These are phyloP conservation scores for Dendroctonus valens DNA, from an alignment of 1,140 invertebrate genomes.

Conservation along the genomic window DNA sequence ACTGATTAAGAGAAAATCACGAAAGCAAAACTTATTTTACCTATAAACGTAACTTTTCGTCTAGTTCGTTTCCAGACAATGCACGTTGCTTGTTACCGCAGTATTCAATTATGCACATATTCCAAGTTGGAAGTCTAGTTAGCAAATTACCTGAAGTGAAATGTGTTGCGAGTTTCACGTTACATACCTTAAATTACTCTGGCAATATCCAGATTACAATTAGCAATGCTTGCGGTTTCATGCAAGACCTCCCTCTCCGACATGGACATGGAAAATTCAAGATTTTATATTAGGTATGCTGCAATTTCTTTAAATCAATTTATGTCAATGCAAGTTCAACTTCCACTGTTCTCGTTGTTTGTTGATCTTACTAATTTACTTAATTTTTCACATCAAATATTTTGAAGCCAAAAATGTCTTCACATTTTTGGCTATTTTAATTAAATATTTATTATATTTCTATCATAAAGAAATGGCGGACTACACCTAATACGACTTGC, in stretches of 20 bases:
- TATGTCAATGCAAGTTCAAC: too few relatives aligned
- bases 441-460: too few relatives aligned
- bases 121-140: conserved; percentile 11
- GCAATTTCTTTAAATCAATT: too few relatives aligned
- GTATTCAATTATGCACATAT: conserved; percentile 25
- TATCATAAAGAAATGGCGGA: too few relatives aligned
- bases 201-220: conserved; percentile 18
- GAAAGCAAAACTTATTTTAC: background rate
- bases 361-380: too few relatives aligned
- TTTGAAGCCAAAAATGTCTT: too few relatives aligned
- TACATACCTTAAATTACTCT: conserved; percentile 11
- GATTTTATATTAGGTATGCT: too few relatives aligned
- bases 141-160: conserved; percentile 21
- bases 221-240: conserved; percentile 8
- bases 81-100: background rate
- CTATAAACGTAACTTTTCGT: background rate
- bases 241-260: background rate
- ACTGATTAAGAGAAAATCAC: background rate
- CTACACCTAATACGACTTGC: too few relatives aligned
- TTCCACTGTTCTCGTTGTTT: too few relatives aligned
- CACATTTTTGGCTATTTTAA: too few relatives aligned
- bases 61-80: conserved; percentile 1
- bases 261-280: too few relatives aligned
- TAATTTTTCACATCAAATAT: too few relatives aligned
- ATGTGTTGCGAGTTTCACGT: conserved; percentile 7